These are phyloP conservation scores for Bubo scandiacus DNA, from an alignment of 2,113 vertebrate genomes.

Conservation along the genomic window DNA sequence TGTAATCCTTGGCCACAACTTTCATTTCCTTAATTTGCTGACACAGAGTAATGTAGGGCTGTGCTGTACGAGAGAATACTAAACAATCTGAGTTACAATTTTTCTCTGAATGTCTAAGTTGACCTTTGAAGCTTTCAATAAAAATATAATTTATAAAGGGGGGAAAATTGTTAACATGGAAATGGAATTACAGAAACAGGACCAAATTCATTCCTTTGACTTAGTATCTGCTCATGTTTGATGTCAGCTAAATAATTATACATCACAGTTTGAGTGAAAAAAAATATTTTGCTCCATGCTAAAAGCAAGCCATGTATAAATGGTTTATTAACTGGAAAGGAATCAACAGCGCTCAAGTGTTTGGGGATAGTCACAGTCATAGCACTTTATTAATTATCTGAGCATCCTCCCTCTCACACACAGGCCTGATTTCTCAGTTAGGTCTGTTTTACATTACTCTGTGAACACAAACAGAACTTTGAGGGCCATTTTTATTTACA, in stretches of 20 bases:
- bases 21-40: conserved; percentile 45
- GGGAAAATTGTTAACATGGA: conserved; percentile 13
- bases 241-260: conserved; percentile 20
- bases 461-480: not conserved
- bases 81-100: conserved; percentile 5
- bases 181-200: conserved; percentile 30
- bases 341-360: not conserved
- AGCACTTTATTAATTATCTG: not conserved
- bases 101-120: conserved; percentile 2
- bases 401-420: not conserved
- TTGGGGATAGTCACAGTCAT: not conserved
- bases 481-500: not conserved
- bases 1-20: conserved; percentile 60
- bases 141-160: conserved; percentile 37
- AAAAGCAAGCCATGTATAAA: not conserved
- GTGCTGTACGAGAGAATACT: not conserved
- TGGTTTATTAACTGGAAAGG: not conserved
- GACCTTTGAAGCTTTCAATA: conserved; percentile 28
- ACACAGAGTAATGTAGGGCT: not conserved
- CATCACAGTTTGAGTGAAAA: conserved; percentile 14
- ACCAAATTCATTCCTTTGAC: conserved; percentile 14
- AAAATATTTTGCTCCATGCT: not conserved
- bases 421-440: not conserved
- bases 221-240: conserved; percentile 15
- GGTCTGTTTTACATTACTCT: not conserved